Base-by-base conservation (phyloP, 2,113 vertebrate genomes). In the Todiramphus saurophagus region DNA sequence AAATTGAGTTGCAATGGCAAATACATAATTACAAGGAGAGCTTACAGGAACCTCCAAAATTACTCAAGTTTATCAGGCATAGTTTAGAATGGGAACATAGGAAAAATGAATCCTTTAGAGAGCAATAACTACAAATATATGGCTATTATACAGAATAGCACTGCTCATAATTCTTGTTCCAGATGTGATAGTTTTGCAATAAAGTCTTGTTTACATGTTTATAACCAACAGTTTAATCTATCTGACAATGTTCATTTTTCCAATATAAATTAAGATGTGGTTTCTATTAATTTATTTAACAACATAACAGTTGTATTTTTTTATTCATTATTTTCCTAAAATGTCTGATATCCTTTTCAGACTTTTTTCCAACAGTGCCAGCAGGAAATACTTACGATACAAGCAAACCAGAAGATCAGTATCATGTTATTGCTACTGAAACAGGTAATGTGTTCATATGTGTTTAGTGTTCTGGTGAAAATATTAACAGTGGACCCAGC, bases 401-500 rank as follows among this genome's bases (percentile, higher is more conserved):
- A 91, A 97, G 95, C 81, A 98, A 98, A 84, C 97, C 98, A 84
- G 98, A 96, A 97, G 98, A 98, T 68, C 90, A 98, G 62, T 97
- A 97, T 93, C 98, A 98, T 87, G 92, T 98, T 74, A 97, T 97
- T 73, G 97, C 98, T 88, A 98, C 98, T 87, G 98, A 98, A 98
- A 96, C 98, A 97, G 98, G 98, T 98, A 97, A 97, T 79, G 81
- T 73, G 23, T 77, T 96, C 69, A 55, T 28, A 14, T 79, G 16
- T 83, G 30, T 88, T 74, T 79, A 68, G 62, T 31, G 48, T 50
- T 87, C 79, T 78, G 70, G 53, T 91, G 81, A 94, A 96, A 88
- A 84, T 83, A 50, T 90, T 90, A 95, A 39, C 39, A 75, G 20
- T 74, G 41, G 14, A 39, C n/a, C 58, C 46, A 31, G 59, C 73